These are phyloP conservation scores for Galemys pyrenaicus DNA, from an alignment of 2,113 vertebrate species.

Conservation along the genomic window DNA sequence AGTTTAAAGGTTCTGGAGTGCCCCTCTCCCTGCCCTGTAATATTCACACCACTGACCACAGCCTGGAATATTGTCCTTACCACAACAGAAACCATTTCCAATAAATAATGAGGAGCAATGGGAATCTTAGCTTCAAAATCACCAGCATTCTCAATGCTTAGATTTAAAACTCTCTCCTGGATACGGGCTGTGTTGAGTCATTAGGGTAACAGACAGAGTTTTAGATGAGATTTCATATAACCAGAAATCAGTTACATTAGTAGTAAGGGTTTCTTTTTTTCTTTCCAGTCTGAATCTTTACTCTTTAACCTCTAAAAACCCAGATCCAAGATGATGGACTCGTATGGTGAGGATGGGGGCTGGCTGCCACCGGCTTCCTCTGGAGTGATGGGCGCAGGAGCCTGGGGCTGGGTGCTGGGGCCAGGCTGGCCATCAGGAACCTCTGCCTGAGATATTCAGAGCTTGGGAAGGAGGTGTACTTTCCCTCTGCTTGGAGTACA, in stretches of 20 bases:
- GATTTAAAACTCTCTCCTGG: background rate
- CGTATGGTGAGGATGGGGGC: too few relatives aligned
- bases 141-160: background rate
- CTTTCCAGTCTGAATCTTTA: background rate
- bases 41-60: too few relatives aligned
- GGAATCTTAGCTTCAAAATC: background rate
- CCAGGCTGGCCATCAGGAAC: too few relatives aligned
- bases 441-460: too few relatives aligned
- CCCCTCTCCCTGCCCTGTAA: too few relatives aligned
- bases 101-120: background rate
- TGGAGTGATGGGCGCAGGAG: too few relatives aligned
- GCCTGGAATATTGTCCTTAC: background rate
- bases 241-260: background rate
- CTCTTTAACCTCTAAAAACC: background rate
- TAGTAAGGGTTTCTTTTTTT: background rate
- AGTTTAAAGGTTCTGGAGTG: too few relatives aligned
- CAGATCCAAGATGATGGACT: background rate
- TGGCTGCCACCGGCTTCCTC: too few relatives aligned
- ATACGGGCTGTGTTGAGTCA: background rate
- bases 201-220: background rate
- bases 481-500: too few relatives aligned
- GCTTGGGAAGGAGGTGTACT: too few relatives aligned
- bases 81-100: background rate
- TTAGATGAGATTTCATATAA: background rate
- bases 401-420: too few relatives aligned